These are phyloP conservation scores for Anthopleura xanthogrammica DNA, from an alignment of 92 coral and sea anemone genomes.

Conservation along the genomic window DNA sequence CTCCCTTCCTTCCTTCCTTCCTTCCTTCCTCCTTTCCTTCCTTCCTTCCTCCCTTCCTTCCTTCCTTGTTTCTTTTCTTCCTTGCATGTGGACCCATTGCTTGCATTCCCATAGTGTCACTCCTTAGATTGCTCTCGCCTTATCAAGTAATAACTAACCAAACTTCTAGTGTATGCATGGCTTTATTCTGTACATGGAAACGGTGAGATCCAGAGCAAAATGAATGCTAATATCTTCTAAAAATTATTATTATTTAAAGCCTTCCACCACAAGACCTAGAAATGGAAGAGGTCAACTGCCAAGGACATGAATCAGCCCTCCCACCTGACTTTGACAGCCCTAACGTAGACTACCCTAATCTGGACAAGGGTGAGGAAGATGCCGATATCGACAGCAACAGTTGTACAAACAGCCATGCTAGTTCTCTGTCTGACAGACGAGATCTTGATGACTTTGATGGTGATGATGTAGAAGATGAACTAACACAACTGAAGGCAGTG, in stretches of 20 bases:
- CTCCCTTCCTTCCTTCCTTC: background rate
- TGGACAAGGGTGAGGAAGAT: conserved; percentile 81
- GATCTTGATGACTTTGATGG: conserved; percentile 97
- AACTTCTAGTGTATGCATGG: too few relatives aligned
- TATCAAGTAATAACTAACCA: too few relatives aligned
- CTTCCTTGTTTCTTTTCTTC: background rate
- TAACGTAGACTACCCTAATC: conserved; percentile 66
- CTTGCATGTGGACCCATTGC: too few relatives aligned
- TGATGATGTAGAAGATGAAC: conserved; percentile 83
- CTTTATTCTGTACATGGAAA: too few relatives aligned
- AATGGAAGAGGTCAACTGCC: conserved; percentile 18
- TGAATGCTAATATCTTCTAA: background rate
- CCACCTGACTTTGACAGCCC: conserved; percentile 34
- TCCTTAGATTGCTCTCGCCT: too few relatives aligned
- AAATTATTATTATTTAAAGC: background rate
- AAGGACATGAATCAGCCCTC: conserved; percentile 4
- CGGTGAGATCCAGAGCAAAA: too few relatives aligned
- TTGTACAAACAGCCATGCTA: conserved; percentile 89
- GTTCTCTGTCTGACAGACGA: conserved; percentile 87
- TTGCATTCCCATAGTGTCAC: too few relatives aligned
- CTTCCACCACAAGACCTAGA: conserved; percentile 41
- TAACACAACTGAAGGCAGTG: conserved; percentile 72
- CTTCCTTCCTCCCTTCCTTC: too few relatives aligned
- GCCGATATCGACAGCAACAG: conserved; percentile 94
- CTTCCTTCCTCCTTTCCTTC: background rate